Evolutionary conservation across 2,797 vertebrate species (phyloP).

Genomic region (Alca torda): DNA sequence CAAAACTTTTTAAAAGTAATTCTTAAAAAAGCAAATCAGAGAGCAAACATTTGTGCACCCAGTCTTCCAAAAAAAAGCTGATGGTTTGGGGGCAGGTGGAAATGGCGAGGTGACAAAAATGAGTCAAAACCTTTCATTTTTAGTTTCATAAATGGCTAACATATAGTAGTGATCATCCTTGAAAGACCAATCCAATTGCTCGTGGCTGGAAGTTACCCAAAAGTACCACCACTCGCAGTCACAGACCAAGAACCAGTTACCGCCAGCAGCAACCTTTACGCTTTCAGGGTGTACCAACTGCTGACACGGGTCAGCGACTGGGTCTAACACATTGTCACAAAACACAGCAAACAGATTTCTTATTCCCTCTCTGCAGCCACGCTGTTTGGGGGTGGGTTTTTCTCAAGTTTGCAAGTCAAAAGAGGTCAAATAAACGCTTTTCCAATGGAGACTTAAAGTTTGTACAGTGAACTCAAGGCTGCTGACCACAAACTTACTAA

Average conservation of each 20-base stretch:
- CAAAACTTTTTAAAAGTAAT: background rate
- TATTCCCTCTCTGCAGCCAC: background rate
- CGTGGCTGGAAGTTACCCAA: no score
- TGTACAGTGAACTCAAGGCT: background rate
- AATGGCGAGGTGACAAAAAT: background rate
- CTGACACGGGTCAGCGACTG: background rate
- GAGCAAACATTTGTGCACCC: background rate
- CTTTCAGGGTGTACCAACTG: background rate
- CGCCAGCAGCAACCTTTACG: background rate
- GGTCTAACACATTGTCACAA: background rate
- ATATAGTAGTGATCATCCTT: background rate
- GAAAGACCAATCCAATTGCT: background rate
- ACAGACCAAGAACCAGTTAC: rapidly evolving
- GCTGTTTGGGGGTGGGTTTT: rapidly evolving
- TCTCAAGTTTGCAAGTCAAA: background rate
- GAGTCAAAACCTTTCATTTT: background rate
- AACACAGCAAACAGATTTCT: background rate
- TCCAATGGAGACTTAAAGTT: background rate
- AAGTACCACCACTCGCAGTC: background rate
- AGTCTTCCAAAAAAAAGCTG: background rate
- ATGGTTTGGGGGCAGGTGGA: rapidly evolving
- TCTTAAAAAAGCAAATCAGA: background rate
- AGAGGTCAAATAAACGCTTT: background rate
- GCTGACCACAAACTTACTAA: background rate
- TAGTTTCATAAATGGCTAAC: background rate